Base-by-base conservation (phyloP, 2,888 invertebrate genomes). In the Gisinianus flammeolus region DNA sequence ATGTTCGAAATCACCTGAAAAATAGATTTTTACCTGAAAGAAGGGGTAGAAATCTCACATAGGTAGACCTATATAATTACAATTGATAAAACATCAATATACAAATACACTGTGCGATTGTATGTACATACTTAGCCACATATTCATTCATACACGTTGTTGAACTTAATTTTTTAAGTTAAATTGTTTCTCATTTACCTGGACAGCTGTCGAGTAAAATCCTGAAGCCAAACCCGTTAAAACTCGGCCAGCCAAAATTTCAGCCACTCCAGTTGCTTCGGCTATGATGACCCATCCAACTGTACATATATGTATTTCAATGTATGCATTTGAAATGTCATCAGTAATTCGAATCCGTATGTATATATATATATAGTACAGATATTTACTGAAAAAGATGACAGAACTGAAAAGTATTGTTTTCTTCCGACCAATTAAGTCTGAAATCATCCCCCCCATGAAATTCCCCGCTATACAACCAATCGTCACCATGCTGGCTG, bases 231-330 rank as follows among this genome's bases (percentile, higher is more conserved):
- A 74, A 31, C 84, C 84, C 0, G 84, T 84, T 24, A 84, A 44
- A 75, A 83, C 79, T 19, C 84, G 26, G 10, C 84, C 84, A 54
- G 83, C 81, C 16, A 84, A 74, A 56, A 84, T 80, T 66, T 83
- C 82, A 0, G 81, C 79, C 0, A 84, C 79, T 33, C 75, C 74
- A 0, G 78, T 78, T 0, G 83, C 19, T 24, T 62, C 81, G 10
- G 80, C 81, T 28, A 84, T 84, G 26, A 83, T 78, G 5, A 83
- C 78, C 84, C 84, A 84, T 5, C 84, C 84, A 16, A 82, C n/a
- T n/a, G n/a, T n/a, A n/a, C n/a, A n/a, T n/a, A n/a, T n/a, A n/a
- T n/a, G n/a, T n/a, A n/a, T n/a, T n/a, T n/a, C n/a, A n/a, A n/a
- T n/a, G n/a, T n/a, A n/a, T n/a, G n/a, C n/a, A n/a, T n/a, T n/a